phyloP scores from a whole-genome alignment of 2,113 vertebrate species.

The Rhinoptilus africanus region DNA sequence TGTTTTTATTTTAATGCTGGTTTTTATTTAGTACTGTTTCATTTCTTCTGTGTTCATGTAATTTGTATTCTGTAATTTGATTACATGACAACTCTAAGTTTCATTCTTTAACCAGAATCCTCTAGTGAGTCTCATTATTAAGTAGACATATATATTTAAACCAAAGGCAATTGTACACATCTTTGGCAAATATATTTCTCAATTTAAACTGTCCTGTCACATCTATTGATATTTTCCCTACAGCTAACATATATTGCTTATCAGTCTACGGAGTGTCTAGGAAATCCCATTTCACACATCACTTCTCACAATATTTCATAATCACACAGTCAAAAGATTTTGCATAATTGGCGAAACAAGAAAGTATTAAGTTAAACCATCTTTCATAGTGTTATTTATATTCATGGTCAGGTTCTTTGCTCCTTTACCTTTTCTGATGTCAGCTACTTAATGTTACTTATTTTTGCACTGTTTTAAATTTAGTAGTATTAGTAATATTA shows the following conservation, averaged over 20 bases:
- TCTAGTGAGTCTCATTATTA: neutral
- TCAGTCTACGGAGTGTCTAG: neutral
- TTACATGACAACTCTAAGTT: neutral
- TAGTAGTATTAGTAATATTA: neutral
- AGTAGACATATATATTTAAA: neutral
- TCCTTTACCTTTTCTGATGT: neutral
- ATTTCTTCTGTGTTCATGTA: neutral
- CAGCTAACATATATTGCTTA: neutral
- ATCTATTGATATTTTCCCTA: neutral
- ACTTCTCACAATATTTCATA: slow-evolving; percentile 10
- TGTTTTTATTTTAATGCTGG: neutral
- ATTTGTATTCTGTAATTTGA: neutral
- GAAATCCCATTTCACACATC: slow-evolving; percentile 16
- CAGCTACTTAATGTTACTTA: neutral
- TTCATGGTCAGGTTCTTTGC: neutral
- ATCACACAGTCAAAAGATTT: neutral
- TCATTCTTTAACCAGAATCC: neutral
- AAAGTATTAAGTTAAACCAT: neutral
- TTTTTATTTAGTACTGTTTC: neutral
- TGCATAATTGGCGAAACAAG: neutral
- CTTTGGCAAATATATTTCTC: neutral
- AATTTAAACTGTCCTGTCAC: neutral
- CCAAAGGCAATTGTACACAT: neutral
- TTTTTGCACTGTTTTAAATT: neutral
- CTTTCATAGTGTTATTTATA: neutral